Evolutionary conservation across 2,888 invertebrate genomes (phyloP), one percentile per base, ranked within the genome.

Genomic region (Sphinx pinastri): DNA sequence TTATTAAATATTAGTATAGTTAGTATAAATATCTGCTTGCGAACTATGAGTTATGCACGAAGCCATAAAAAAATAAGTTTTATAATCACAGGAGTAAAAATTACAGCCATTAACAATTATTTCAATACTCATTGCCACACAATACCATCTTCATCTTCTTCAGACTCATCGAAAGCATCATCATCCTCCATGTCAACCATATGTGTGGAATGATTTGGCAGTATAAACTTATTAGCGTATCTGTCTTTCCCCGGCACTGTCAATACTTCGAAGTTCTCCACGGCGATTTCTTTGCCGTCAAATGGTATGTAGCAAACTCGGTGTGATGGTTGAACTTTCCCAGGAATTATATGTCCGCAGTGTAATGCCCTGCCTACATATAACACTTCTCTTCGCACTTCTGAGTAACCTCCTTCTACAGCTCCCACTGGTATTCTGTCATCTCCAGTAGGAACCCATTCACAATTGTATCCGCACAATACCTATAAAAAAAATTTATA

Each of bases 261-360:
- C 59, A 90, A 74, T 71, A 90, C 84, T 75, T 90, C 89, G 75
- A 79, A 90, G 13, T 73, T 72, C 1, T 76, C 73, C 12, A 77
- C 72, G 5, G 76, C 77, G 7, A 86, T 66, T 77, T 90, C 90
- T 71, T 75, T 81, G 1, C 78, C 81, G 3, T 81, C 72, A 69
- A 79, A 97, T 59, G 97, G 91, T n/a, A 98, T 87, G 80, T 97
- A 98, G 76, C 96, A 96, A 0, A 95, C 95, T 59, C 95, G 95
- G 81, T 98, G 97, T 25, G 96, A 95, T 0, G 85, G 82, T 70
- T 91, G 90, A 14, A 97, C 88, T 90, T 98, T 98, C n/a, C 98
- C 98, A 58, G 97, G 97, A 78, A 98, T 95, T 7, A 97, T 84
- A 68, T 95, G 96, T 16, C 96, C 96, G 75, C 96, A 95, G 82